These are phyloP conservation scores for Ctenopoma multispine DNA, from an alignment of 2,797 vertebrate genomes.

Conservation along the genomic window DNA sequence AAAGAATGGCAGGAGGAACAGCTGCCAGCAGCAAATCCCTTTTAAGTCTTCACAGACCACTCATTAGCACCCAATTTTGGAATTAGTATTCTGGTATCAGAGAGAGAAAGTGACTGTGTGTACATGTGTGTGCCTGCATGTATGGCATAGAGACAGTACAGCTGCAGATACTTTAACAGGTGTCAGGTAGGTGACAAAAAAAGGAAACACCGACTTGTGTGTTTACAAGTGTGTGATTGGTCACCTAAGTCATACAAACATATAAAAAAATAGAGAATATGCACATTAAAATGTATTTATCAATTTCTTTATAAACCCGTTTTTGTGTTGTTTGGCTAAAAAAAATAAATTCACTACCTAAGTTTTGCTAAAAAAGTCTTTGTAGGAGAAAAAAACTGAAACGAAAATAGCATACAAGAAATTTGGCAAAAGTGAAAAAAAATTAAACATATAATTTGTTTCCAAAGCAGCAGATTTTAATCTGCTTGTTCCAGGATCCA, in stretches of 20 bases:
- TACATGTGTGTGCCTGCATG: slow-evolving; percentile 9
- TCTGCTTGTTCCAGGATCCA: slow-evolving; percentile 4
- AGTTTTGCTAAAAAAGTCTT: not conserved
- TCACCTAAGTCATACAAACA: not conserved
- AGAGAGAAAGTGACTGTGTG: not conserved
- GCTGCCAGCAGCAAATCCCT: slow-evolving; percentile 65
- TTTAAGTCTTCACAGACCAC: slow-evolving; percentile 60
- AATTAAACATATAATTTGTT: not conserved
- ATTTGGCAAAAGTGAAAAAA: not conserved
- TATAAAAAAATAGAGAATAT: too few species aligned
- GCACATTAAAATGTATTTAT: not conserved
- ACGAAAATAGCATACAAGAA: not conserved
- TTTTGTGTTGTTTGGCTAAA: not conserved
- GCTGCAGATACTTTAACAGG: slow-evolving; percentile 33
- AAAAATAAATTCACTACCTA: not conserved
- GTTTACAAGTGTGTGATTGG: not conserved
- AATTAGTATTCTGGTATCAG: slow-evolving; percentile 55
- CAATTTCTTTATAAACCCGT: not conserved
- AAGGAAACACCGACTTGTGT: not conserved
- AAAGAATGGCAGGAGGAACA: slow-evolving; percentile 66
- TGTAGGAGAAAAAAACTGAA: not conserved
- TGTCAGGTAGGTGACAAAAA: not conserved
- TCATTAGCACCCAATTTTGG: slow-evolving; percentile 75
- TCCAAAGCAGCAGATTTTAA: slow-evolving; percentile 18
- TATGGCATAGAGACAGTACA: slow-evolving; percentile 14